Evolutionary conservation across 2,888 invertebrate genomes (phyloP), one percentile per base, ranked within the genome.

Genomic region (Sarcophaga subvicina): DNA sequence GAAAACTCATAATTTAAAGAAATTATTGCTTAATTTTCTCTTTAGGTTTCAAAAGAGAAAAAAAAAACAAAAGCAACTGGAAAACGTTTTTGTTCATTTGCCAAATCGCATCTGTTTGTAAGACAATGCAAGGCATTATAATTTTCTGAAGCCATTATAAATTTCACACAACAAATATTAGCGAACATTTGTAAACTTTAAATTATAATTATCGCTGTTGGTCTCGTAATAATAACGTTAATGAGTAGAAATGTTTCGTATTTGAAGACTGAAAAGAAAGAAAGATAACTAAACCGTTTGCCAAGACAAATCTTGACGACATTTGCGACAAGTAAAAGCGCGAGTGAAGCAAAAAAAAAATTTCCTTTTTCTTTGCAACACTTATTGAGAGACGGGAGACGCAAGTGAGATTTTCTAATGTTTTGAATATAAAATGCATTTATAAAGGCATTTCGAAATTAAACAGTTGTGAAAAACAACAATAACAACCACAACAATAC

Each of bases 241-340:
- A 79, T 71, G 73, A 76, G 81, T 11, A 71, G 64, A 73, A 62
- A 54, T 59, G 54, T 22, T 14, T 70, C 54, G n/a, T 2, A 37
- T 37, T 37, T 37, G 37, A 10, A 37, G 37, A 75, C 8, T 67
- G 64, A 60, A 22, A 59, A 49, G 49, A 27, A 75, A 54, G 8
- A 17, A 45, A 17, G 20, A 64, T 83, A 82, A 67, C 71, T 54
- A 25, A 80, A 76, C 71, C 70, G 59, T 79, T 69, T 84, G 64
- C 80, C 71, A 76, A 78, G 75, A 83, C 78, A 82, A 83, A 84
- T 79, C 78, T 69, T 67, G 27, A 63, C 81, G 67, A 67, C 81
- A 84, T 83, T 87, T 84, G 4, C 54, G 84, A 84, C 84, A 87
- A 79, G 80, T 71, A 79, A 82, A 84, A 84, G 80, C 66, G 83